Evolutionary conservation across 2,797 vertebrate species (phyloP).

Genomic region (Poeciliopsis turneri): DNA sequence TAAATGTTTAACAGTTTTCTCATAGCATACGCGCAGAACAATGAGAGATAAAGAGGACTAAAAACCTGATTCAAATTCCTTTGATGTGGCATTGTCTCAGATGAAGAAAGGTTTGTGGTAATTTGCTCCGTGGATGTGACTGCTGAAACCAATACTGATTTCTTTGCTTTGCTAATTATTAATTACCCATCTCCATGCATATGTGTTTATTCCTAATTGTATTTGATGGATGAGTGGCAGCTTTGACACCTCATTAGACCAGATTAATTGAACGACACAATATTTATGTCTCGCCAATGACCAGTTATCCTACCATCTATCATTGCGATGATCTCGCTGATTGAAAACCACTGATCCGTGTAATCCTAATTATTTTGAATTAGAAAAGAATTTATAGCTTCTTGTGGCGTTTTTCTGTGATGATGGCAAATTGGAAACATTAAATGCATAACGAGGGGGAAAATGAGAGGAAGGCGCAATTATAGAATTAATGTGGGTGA

Average conservation of each 20-base stretch:
- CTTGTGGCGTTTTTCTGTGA: conserved; percentile 78
- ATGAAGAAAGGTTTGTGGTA: conserved; percentile 57
- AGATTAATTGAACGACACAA: conserved; percentile 98
- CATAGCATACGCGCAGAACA: conserved; percentile 34
- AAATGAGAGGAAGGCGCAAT: conserved; percentile 79
- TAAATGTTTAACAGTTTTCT: conserved; percentile 33
- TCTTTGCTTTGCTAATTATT: conserved; percentile 85
- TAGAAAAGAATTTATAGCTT: conserved; percentile 94
- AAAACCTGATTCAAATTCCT: conserved; percentile 67
- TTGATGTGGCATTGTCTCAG: conserved; percentile 63
- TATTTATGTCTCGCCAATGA: conserved; percentile 94
- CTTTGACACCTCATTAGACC: conserved; percentile 93
- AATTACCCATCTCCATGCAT: conserved; percentile 81
- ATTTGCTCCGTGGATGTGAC: conserved; percentile 73
- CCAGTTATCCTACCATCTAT: conserved; percentile 97
- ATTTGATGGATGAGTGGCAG: conserved; percentile 98
- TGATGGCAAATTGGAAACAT: conserved; percentile 82
- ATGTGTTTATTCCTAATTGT: conserved; percentile 96
- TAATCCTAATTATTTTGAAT: conserved; percentile 99
- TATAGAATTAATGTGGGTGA: conserved; percentile 77
- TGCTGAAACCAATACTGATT: conserved; percentile 79
- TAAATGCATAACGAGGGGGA: conserved; percentile 81
- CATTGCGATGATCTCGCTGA: conserved; percentile 95
- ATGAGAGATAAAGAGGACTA: conserved; percentile 22
- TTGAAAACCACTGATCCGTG: conserved; percentile 97